These are phyloP conservation scores for Misgurnus anguillicaudatus DNA, from an alignment of 2,113 vertebrate species.

Conservation along the genomic window DNA sequence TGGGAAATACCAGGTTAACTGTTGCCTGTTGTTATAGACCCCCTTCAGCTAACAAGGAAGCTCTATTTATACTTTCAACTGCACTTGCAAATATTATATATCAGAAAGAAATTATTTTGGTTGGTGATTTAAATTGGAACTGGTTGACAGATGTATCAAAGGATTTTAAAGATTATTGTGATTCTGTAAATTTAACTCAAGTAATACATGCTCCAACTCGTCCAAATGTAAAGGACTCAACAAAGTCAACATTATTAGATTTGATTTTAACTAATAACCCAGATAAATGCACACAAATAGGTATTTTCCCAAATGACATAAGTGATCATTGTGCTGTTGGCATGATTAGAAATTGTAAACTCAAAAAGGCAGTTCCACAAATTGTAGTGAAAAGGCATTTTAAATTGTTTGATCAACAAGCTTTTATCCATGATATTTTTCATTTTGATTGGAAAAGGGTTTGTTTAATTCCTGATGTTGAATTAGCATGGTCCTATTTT, in stretches of 20 bases:
- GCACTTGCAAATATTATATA: neutral
- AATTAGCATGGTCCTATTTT: neutral
- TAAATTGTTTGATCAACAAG: conserved; percentile 1
- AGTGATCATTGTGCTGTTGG: conserved; percentile 14
- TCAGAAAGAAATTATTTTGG: neutral
- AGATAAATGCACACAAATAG: neutral
- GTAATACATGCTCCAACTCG: neutral
- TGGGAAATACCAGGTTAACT: too few relatives aligned
- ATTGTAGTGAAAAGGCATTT: neutral
- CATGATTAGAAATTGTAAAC: neutral
- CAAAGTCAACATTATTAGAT: neutral
- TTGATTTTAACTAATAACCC: neutral
- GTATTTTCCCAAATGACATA: conserved; percentile 2
- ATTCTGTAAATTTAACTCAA: neutral
- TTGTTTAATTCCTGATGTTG: neutral
- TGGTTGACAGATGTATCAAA: neutral
- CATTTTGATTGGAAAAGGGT: neutral
- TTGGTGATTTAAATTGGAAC: conserved; percentile 6
- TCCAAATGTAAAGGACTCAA: neutral
- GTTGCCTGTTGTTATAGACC: conserved; percentile 5
- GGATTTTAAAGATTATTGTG: neutral
- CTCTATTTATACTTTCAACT: neutral
- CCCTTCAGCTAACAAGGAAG: neutral
- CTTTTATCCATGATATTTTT: neutral
- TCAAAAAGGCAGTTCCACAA: neutral